Evolutionary conservation across 2,113 vertebrate species (phyloP), one percentile per base, ranked within the genome.

Genomic region (Osmerus mordax): DNA sequence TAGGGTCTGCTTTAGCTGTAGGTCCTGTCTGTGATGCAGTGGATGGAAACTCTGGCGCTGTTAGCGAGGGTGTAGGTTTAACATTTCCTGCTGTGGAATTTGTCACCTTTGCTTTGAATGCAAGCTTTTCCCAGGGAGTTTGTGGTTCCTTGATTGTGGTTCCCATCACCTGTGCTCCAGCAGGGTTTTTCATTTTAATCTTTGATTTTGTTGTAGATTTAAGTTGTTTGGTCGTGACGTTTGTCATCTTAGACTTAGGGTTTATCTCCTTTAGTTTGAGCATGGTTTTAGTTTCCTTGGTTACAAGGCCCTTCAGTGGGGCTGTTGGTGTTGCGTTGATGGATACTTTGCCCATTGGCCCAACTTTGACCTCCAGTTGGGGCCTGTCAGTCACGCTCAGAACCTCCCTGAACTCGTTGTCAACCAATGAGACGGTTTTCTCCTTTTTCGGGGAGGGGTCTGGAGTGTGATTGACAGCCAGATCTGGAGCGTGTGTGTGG

Each of bases 331-430:
- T 70, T 18, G 2, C 52, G 16, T 51, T 65, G n/a, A 56, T 62
- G 13, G 66, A 55, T 13, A 54, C 55, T 1, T 36, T n/a, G 14
- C 65, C 55, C 63, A 47, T 29, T 15, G 75, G 61, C 2, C 16
- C 61, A 3, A 72, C 54, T n/a, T 76, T 78, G 0, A 47, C 54
- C 29, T 78, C 70, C 47, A 60, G 32, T 21, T 64, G 65, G 9
- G 73, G 77, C 64, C 29, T 64, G 25, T 69, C 74, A 2, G 54
- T 71, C 23, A 74, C 53, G 15, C 32, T 52, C 21, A 47, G 41
- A 62, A 71, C 69, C 67, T 80, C 52, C 29, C 54, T 65, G 56
- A 78, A 55, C 19, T 73, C 71, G 9, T 70, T 47, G 5, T 66
- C 83, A 47, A 73, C 60, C 15, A 71, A 58, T 2, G 41, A 63